Base-by-base conservation (phyloP, 1,140 invertebrate genomes). In the Pararge aegeria region DNA sequence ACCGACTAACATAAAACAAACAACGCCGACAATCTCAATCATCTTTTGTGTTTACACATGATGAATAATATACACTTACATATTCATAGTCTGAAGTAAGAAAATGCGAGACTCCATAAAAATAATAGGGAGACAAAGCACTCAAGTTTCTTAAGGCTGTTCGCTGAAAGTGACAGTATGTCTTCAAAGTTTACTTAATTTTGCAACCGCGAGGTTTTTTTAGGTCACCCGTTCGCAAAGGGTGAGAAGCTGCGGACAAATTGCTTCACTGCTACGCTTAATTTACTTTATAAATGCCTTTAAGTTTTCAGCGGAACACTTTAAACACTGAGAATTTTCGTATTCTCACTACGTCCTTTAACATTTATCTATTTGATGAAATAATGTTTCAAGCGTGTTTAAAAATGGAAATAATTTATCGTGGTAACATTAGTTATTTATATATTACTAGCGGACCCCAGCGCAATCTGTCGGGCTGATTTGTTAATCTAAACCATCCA, bases 261-360 rank as follows among this genome's bases (percentile, higher is more conserved):
- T 85, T 85, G 65, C 75, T 75, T 63, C 62, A 68, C 63, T 73
- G 68, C 64, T 72, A 75, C 75, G 72, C 70, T 77, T 85, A 83
- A 81, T 83, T 81, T 80, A 76, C 74, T 85, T 83, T 77, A 85
- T 74, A 81, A 83, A 81, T 81, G 75, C 70, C 63, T 69, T 66
- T 66, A 76, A 70, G 66, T 73, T 79, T 71, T 70, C 57, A 67
- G 59, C 42, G 69, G 61, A 76, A 76, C 67, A 73, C 61, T 64
- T 56, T 62, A 73, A 74, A 68, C 16, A 49, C 24, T 46, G 27
- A 29, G 21, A 54, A 29, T 54, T 54, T 55, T 57, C 54, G 21
- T 55, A 53, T 63, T 27, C 12, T 10, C 16, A 52, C 16, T 46
- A 42, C 13, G 48, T 58, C 9, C 27, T 34, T 29, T 27, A 20